Conservation (phyloP, 2,888 invertebrate species). For the Petrolisthes cinctipes region DNA sequence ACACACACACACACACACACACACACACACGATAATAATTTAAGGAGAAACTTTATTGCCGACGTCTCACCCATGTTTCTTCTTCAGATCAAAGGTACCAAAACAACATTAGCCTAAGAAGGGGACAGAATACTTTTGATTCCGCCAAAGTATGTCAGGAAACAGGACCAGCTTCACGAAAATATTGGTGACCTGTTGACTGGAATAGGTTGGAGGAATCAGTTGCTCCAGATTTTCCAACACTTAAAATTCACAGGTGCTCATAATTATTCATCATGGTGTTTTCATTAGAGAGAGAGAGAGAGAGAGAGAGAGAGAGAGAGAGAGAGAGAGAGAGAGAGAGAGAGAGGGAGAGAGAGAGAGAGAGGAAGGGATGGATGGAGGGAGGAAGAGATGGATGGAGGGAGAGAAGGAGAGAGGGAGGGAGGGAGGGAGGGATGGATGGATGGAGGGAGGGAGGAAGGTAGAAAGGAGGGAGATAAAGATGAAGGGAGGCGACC, state of each 20-base stretch:
- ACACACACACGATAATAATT: not conserved
- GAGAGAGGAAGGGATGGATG: not conserved
- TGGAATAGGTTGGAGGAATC: no score
- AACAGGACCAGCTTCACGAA: not conserved
- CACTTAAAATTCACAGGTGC: no score
- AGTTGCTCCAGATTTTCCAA: no score
- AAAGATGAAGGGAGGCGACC: not conserved
- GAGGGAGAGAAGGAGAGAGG: not conserved
- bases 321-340: not conserved
- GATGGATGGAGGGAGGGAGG: not conserved
- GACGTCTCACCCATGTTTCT: no score
- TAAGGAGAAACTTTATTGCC: no score
- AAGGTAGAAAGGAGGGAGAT: not conserved
- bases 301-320: not conserved
- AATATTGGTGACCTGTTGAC: no score
- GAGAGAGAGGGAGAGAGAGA: not conserved
- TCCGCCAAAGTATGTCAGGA: no score
- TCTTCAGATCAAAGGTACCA: not conserved
- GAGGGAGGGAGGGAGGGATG: not conserved
- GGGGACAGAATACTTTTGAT: not conserved
- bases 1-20: slow-evolving; percentile 1
- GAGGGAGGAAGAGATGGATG: not conserved
- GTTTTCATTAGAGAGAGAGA: not conserved
- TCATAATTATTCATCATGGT: no score
- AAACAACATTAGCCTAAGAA: not conserved